Evolutionary conservation across 1,140 invertebrate species (phyloP), one percentile per base, ranked within the genome.

Genomic region (Bursaphelenchus mucronatus): DNA sequence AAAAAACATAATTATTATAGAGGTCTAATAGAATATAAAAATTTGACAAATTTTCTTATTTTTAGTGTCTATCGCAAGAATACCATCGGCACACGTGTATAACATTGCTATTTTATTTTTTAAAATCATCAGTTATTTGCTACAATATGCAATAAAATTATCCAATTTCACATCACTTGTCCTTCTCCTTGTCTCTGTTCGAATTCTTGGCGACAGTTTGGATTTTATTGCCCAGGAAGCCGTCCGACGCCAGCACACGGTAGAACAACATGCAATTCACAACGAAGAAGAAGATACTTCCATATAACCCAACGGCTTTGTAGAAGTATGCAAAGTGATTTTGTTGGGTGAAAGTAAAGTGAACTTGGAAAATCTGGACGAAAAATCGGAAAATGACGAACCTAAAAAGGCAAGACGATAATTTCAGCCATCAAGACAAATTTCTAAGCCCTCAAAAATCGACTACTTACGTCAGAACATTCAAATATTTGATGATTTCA

Each of bases 191-290:
- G 30, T 30, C 30, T 30, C 30, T 30, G 30, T 30, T 30, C 30
- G 30, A 30, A 30, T 30, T 30, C 30, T 30, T 30, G 30, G 30
- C 30, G 30, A 5, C 30, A 5, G 30, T 30, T 30, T 30, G 30
- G 30, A 30, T 30, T 30, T 30, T 30, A 30, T 41, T 55, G 54
- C 56, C 71, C 44, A 76, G 57, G 30, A 68, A 67, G 10, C 75
- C 75, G 62, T 76, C 74, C 8, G 74, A 55, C 39, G 74, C 69
- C 17, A 76, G 52, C 21, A 76, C 45, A 15, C 74, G 61, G 47
- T 64, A 46, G 50, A 76, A 76, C 5, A 76, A 53, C 10, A 77
- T n/a, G 17, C 41, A 45, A 56, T 76, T 76, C 50, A 73, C 75
- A 15, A 51, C 41, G 8, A 72, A 45, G 53, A 76, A 78, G 17